These are phyloP conservation scores for Scaptomyza cyrtandrae DNA, from an alignment of 2,888 invertebrate genomes.

Conservation along the genomic window DNA sequence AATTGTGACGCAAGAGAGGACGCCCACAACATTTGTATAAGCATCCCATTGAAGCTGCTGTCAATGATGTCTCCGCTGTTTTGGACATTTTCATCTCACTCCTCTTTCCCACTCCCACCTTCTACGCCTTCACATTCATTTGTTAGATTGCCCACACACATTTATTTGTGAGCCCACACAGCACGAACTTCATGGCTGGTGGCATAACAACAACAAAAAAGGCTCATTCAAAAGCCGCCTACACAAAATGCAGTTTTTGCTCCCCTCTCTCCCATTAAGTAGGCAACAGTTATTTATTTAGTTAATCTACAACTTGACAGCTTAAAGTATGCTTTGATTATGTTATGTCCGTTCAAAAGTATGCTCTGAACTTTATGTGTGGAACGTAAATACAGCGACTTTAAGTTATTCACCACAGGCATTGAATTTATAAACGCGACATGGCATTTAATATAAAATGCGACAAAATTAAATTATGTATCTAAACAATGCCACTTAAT, in stretches of 20 bases:
- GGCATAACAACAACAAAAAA: conserved; percentile 15
- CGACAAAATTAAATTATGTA: not conserved
- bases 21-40: conserved; percentile 36
- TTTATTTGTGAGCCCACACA: conserved; percentile 43
- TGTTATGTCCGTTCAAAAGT: conserved; percentile 36
- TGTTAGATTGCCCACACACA: conserved; percentile 25
- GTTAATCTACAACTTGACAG: not conserved
- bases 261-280: too few relatives aligned
- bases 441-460: too few relatives aligned
- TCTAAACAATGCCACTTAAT: conserved; percentile 1
- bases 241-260: conserved; percentile 29
- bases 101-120: not conserved
- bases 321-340: conserved; percentile 41
- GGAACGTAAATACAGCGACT: conserved; percentile 14
- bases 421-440: too few relatives aligned
- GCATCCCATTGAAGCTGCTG: conserved; percentile 48
- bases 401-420: conserved; percentile 5
- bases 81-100: conserved; percentile 1
- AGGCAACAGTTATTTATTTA: conserved; percentile 35
- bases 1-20: conserved; percentile 52
- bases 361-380: conserved; percentile 39
- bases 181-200: conserved; percentile 33
- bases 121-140: not conserved
- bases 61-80: conserved; percentile 47
- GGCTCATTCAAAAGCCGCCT: conserved; percentile 20